Conservation (phyloP, 2,888 invertebrate genomes). For the Eupithecia insigniata region DNA sequence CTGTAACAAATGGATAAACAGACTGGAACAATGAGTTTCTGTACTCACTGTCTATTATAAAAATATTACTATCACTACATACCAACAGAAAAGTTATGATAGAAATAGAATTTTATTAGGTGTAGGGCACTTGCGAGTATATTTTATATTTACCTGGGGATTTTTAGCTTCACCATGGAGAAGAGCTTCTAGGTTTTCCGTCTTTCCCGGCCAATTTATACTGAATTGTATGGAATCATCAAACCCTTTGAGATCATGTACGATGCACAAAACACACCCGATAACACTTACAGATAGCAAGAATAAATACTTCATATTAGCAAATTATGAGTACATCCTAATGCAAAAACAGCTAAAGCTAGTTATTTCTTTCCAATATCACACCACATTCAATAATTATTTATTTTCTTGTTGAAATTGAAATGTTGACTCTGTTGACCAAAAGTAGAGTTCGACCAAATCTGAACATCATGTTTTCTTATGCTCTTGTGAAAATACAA, state of each 20-base stretch:
- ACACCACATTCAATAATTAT: background rate
- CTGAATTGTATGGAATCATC: conserved; percentile 92
- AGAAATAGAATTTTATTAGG: background rate
- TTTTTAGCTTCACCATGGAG: conserved; percentile 59
- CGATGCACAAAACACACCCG: conserved; percentile 59
- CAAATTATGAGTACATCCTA: conserved; percentile 47
- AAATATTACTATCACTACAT: background rate
- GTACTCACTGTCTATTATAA: background rate
- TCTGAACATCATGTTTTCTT: background rate
- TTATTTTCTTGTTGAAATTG: too few species aligned
- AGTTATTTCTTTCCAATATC: conserved; percentile 10
- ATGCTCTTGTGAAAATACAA: background rate
- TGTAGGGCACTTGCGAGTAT: background rate
- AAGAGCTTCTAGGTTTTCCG: conserved; percentile 55
- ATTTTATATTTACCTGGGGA: conserved; percentile 54
- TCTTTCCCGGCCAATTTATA: conserved; percentile 89
- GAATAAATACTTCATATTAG: conserved; percentile 61
- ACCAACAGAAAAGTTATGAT: background rate
- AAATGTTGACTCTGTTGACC: too few species aligned
- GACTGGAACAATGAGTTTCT: background rate
- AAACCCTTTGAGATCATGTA: conserved; percentile 89
- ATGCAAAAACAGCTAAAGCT: conserved; percentile 3
- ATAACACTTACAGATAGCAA: conserved; percentile 56
- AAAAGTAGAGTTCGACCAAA: background rate
- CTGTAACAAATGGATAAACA: conserved; percentile 44